A percentile compares a stretch with the other conserved stretches of the same genome.
phyloP scores from a whole-genome alignment of 2,113 vertebrate species.

The Corydoras sp. region DNA sequence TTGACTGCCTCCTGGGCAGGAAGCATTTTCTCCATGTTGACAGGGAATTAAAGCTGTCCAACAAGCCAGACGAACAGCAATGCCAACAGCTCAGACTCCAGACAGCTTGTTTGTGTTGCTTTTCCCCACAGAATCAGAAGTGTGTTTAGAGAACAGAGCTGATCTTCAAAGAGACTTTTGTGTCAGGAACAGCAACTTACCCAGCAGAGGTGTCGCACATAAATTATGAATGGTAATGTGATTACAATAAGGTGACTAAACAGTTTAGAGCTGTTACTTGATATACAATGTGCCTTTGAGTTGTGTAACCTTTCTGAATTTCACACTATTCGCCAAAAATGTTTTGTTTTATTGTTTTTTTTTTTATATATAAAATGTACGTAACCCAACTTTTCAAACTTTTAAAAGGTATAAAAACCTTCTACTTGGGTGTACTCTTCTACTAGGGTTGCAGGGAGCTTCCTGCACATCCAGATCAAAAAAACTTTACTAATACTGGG shows the following conservation, averaged over 20 bases:
- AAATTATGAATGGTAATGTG: conserved; percentile 47
- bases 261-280: conserved; percentile 15
- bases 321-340: background rate
- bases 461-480: no score
- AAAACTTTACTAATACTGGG: no score
- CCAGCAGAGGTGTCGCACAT: conserved; percentile 46
- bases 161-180: background rate
- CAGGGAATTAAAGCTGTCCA: background rate
- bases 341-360: no score
- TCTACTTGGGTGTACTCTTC: no score
- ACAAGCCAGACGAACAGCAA: background rate
- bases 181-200: conserved; percentile 24
- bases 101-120: no score
- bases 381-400: no score
- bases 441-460: no score
- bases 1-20: conserved; percentile 90
- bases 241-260: conserved; percentile 38
- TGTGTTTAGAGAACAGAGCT: no score
- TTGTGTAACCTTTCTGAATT: background rate
- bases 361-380: no score
- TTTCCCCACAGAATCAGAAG: no score
- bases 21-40: conserved; percentile 75
- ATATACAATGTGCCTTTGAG: conserved; percentile 23
- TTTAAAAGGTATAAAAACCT: no score
- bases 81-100: no score